Evolutionary conservation across 2,888 invertebrate species (phyloP), one percentile per base, ranked within the genome.

Genomic region (Phlogophora meticulosa): DNA sequence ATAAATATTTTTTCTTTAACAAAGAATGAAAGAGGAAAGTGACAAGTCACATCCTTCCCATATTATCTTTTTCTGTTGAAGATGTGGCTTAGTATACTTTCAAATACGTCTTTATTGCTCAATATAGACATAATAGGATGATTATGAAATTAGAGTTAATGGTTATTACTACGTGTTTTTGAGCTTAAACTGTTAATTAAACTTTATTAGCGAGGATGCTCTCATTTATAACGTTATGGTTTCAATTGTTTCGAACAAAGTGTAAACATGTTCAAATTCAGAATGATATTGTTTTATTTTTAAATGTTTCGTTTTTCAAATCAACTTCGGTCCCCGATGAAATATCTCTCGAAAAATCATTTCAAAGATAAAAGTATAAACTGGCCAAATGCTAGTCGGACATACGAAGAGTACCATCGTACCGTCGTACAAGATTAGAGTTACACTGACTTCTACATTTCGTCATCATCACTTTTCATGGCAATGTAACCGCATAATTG

Each of bases 101-200:
- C 4, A 49, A 55, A 49, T 32, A 36, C 11, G 17, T 40, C 55
- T 72, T 56, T 22, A 76, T 77, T 51, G 49, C 49, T n/a, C 10
- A 61, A 61, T 45, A 56, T 46, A 56, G 76, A 77, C 66, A 45
- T 55, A 72, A 65, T 73, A 49, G 55, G 66, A 72, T 45, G 48
- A 51, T 73, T 51, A 55, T 51, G 45, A 73, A 78, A 78, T 72
- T 58, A 58, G 36, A 73, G 53, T 17, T 36, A 20, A 78, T 13
- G 57, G 78, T 73, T 76, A 78, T 73, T 72, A 36, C 28, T 53
- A n/a, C 2, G 34, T 78, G 73, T 73, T 63, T 77, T 72, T 49
- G 56, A 57, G 65, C 57, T 53, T 53, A 63, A 73, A 72, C 24
- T 58, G 56, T 34, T 72, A 73, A 78, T 73, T 78, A 72, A 78